These are phyloP conservation scores for Sebastes diaconus DNA, from an alignment of 2,797 vertebrate genomes.

Conservation along the genomic window DNA sequence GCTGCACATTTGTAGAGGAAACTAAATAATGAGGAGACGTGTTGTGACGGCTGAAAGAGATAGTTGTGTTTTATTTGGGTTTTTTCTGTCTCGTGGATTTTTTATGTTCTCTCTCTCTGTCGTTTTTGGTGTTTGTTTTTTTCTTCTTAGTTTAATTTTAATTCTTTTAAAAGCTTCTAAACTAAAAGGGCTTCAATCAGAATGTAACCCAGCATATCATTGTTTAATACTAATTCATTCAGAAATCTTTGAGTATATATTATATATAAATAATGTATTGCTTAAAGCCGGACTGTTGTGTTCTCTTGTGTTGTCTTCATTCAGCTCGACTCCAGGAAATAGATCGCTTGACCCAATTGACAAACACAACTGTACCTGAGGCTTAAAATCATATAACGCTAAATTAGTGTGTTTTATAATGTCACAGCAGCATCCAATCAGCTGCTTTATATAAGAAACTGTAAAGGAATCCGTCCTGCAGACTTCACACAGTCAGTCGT, in stretches of 20 bases:
- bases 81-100: slow-evolving; percentile 1
- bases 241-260: slow-evolving; percentile 53
- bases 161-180: slow-evolving; percentile 53
- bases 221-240: slow-evolving; percentile 70
- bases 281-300: slow-evolving; percentile 36
- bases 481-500: not conserved
- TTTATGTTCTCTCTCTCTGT: not conserved
- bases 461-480: not conserved
- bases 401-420: not conserved
- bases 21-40: not conserved
- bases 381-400: no score
- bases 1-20: slow-evolving; percentile 12
- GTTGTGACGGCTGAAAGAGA: slow-evolving; percentile 4
- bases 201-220: slow-evolving; percentile 76
- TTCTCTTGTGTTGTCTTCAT: slow-evolving; percentile 30
- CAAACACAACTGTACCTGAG: no score
- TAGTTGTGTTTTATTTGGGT: not conserved
- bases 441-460: not conserved
- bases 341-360: not conserved
- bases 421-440: not conserved
- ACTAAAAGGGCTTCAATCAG: slow-evolving; percentile 77
- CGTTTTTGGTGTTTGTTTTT: not conserved
- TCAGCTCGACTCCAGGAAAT: not conserved
- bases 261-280: slow-evolving; percentile 71
- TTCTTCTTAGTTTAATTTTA: slow-evolving; percentile 22